Evolutionary conservation across 2,797 vertebrate genomes (phyloP), one percentile per base, ranked within the genome.

Genomic region (Anguilla obscura): DNA sequence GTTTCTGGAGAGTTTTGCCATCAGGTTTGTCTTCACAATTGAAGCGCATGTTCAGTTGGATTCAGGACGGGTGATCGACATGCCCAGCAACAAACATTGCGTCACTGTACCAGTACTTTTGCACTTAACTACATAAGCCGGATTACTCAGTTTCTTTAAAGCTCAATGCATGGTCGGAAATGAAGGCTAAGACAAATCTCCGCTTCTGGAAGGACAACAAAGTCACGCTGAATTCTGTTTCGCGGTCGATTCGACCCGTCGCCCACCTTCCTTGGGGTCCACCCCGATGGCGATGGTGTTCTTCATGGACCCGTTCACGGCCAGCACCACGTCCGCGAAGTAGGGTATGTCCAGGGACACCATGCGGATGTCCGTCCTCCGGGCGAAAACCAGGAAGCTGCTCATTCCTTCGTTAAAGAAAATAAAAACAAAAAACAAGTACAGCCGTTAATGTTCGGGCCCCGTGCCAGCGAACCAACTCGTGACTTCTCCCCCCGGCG

Each of bases 291-390:
- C 99, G 88, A 99, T 99, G 30, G 98, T 98, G 91, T 99, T 99
- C 93, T 99, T 99, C 98, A 99, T 99, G 88, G 98, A 98, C 83
- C 95, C 93, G 7, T 98, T 99, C 86, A 99, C 96, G 0, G 98
- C 96, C 60, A 99, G 94, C 14, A 99, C 98, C 85, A 99, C 98
- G 24, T 99, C 99, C 0, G 99, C 98, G 83, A 97, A 99, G 91
- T 99, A 99, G 0, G 98, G 98, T 88, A 99, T 99, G 91, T 99
- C 99, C 92, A 99, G 92, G 91, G 99, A 99, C 27, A 99, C 98
- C 96, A 98, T 97, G 85, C 99, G 96, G 88, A 99, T 96, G 89
- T 99, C 99, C 0, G 98, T 98, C 91, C 99, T 97, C 92, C 98
- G 96, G 10, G 99, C 98, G 92, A 99, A 99, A 91, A 99, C 95